Evolutionary conservation across 1,140 invertebrate genomes (phyloP), one percentile per base, ranked within the genome.

Genomic region (Nomia melanderi): DNA sequence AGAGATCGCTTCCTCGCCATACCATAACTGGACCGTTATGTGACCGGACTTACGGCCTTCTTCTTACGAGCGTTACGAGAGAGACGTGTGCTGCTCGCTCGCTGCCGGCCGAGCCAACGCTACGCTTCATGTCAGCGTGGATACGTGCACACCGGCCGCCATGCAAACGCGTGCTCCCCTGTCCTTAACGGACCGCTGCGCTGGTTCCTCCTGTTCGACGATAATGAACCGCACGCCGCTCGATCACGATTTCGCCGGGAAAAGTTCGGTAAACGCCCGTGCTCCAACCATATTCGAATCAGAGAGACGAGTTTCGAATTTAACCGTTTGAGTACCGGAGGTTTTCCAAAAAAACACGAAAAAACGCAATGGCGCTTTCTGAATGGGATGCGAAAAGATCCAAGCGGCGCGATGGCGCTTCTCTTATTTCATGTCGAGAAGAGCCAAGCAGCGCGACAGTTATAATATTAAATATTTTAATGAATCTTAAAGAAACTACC

Each of bases 21-120:
- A 86, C 87, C 87, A 90, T 90, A 90, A 90, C 88, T 89, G 87
- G 89, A 89, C 89, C 89, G 89, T 90, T 90, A 90, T 90, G 87
- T 90, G 89, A 90, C 89, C 89, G 89, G 85, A 88, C 85, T 84
- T 85, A 77, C 79, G 77, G 81, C 84, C 86, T 84, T 85, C 83
- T 87, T 87, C 77, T 83, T 65, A 56, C 56, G 29, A 78, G 54
- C 75, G 73, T 74, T 69, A 60, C 70, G 41, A 62, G 78, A 82
- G 66, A 57, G 59, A 67, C 54, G 53, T 70, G 69, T 56, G 27
- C 7, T 47, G 74, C 59, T 41, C 70, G 74, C 64, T 64, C 56
- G 50, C 39, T 53, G 31, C 9, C 33, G 36, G n/a, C 33, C n/a
- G n/a, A 23, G 33, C 41, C 27, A 64, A 47, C 60, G 47, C 53